These are phyloP conservation scores for Austrolebias charrua DNA, from an alignment of 2,797 vertebrate genomes.

Conservation along the genomic window DNA sequence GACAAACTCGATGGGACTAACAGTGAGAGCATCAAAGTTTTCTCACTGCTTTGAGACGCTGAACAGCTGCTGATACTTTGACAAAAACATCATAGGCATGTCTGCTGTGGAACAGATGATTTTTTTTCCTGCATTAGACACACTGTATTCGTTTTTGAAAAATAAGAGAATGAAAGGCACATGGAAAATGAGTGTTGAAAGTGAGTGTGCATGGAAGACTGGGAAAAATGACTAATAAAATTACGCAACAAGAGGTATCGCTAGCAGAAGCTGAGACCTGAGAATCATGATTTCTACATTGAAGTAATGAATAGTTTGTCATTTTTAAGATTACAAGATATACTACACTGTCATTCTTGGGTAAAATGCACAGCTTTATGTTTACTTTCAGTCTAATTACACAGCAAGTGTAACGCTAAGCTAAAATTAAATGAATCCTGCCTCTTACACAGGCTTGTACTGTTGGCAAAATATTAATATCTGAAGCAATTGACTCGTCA, in stretches of 20 bases:
- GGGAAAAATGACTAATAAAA: conserved; percentile 4
- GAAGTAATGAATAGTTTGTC: neutral
- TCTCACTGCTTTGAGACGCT: conserved; percentile 20
- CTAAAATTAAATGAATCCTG: conserved; percentile 17
- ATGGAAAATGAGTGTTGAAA: conserved; percentile 7
- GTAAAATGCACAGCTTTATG: neutral
- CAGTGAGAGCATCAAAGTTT: conserved; percentile 15
- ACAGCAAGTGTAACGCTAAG: neutral
- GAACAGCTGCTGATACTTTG: conserved; percentile 49
- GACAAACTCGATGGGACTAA: neutral
- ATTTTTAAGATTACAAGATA: neutral
- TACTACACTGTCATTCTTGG: neutral
- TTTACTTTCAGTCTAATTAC: conserved; percentile 2
- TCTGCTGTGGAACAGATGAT: conserved; percentile 48
- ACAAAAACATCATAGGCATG: conserved; percentile 34
- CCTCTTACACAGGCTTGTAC: too few species aligned
- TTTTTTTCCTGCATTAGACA: conserved; percentile 39
- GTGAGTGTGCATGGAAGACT: conserved; percentile 11
- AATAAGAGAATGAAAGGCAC: conserved; percentile 6
- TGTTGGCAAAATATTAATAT: too few species aligned
- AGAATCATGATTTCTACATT: neutral
- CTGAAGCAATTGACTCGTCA: too few species aligned
- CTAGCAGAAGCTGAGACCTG: neutral
- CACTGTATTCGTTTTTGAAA: conserved; percentile 11
- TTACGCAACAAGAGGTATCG: neutral